These are phyloP conservation scores for Amblyjoppa fuscipennis DNA, from an alignment of 2,888 invertebrate genomes.

Conservation along the genomic window DNA sequence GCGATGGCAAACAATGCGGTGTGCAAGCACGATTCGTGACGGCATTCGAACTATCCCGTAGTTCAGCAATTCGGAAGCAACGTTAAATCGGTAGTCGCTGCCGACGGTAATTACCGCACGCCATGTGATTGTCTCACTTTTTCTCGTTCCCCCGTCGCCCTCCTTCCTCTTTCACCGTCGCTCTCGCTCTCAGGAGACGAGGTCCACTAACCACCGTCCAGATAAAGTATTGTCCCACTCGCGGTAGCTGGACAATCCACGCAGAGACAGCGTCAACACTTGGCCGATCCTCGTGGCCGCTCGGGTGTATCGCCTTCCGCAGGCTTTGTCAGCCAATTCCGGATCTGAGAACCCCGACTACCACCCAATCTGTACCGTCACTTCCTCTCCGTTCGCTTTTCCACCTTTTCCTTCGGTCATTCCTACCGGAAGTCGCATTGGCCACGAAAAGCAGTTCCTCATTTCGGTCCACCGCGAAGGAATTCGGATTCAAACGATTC, in stretches of 20 bases:
- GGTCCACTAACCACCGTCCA: slow-evolving; percentile 83
- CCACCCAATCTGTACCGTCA: background rate
- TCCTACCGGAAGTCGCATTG: background rate
- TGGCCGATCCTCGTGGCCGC: slow-evolving; percentile 75
- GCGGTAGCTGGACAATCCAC: slow-evolving; percentile 49
- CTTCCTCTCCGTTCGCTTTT: slow-evolving; percentile 53
- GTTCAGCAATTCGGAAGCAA: slow-evolving; percentile 81
- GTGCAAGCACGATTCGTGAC: slow-evolving; percentile 15
- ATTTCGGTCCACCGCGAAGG: background rate
- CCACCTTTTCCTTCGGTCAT: slow-evolving; percentile 38
- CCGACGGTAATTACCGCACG: slow-evolving; percentile 67
- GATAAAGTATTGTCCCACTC: slow-evolving; percentile 77
- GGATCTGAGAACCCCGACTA: slow-evolving; percentile 77
- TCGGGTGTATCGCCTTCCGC: slow-evolving; percentile 85
- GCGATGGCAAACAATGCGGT: slow-evolving; percentile 41
- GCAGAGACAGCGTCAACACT: slow-evolving; percentile 72
- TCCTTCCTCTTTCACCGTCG: slow-evolving; percentile 34
- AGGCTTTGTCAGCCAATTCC: slow-evolving; percentile 83
- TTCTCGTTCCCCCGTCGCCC: slow-evolving; percentile 8
- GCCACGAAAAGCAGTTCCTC: background rate
- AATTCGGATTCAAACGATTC: too few species aligned
- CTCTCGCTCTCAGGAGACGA: slow-evolving; percentile 81
- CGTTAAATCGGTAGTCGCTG: slow-evolving; percentile 76
- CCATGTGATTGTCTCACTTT: slow-evolving; percentile 58
- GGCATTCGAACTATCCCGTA: slow-evolving; percentile 34